Evolutionary conservation across 2,113 vertebrate species (phyloP).

Genomic region (Gymnobelideus leadbeateri): DNA sequence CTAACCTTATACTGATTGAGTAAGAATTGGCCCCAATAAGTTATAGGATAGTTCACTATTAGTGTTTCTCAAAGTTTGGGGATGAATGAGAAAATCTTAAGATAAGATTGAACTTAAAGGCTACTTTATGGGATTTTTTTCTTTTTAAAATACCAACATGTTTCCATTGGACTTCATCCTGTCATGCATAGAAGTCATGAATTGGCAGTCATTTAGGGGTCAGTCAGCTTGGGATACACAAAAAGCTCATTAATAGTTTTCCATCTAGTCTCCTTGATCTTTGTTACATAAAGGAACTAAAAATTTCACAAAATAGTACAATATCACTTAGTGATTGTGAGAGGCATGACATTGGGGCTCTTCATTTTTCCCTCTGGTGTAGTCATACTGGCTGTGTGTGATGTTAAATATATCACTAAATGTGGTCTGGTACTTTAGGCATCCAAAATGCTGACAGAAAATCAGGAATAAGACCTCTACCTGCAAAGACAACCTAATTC

Average conservation of each 20-base stretch:
- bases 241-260: neutral
- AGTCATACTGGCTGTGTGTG: neutral
- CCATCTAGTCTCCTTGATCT: neutral
- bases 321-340: neutral
- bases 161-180: neutral
- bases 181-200: neutral
- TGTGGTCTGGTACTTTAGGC: neutral
- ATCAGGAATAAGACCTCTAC: neutral
- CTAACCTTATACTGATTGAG: neutral
- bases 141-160: neutral
- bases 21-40: neutral
- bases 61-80: neutral
- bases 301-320: neutral
- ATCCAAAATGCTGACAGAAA: constrained; percentile 1
- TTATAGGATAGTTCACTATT: neutral
- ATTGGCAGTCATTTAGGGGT: neutral
- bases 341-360: neutral
- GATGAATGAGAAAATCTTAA: neutral
- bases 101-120: neutral
- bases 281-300: neutral
- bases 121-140: neutral
- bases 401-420: neutral
- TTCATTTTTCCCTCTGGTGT: neutral
- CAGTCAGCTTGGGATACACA: neutral
- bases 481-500: constrained; percentile 2